phyloP scores from a whole-genome alignment of 2,888 invertebrate species.

The Brenthis ino region DNA sequence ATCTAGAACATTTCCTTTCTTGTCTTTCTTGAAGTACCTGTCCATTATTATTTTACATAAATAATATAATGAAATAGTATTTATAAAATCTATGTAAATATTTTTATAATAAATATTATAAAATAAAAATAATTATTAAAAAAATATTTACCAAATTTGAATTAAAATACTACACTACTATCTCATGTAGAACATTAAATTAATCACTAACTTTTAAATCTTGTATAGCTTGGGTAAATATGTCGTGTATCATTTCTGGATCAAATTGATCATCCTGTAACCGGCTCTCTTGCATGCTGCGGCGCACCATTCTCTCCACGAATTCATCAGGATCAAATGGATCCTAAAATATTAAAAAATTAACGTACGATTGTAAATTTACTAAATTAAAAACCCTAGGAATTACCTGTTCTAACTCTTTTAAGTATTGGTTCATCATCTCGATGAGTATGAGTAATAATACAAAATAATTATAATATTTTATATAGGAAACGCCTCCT shows the following conservation, averaged over 20 bases:
- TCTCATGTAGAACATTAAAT: constrained; percentile 14
- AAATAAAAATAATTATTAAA: no score
- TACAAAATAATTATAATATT: neutral
- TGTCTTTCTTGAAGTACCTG: constrained; percentile 91
- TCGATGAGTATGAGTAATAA: constrained; percentile 57
- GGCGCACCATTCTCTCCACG: constrained; percentile 97
- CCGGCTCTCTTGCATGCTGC: constrained; percentile 91
- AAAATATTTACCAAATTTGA: no score
- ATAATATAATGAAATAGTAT: neutral
- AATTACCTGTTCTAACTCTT: constrained; percentile 91
- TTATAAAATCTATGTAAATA: no score
- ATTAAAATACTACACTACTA: neutral
- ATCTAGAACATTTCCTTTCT: constrained; percentile 91
- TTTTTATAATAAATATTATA: no score
- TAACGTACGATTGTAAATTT: neutral
- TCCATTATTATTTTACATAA: neutral
- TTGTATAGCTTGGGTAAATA: constrained; percentile 96
- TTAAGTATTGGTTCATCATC: constrained; percentile 94
- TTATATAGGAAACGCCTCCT: constrained; percentile 1
- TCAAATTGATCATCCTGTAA: constrained; percentile 87
- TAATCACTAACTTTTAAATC: constrained; percentile 78
- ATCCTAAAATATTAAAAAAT: constrained; percentile 84
- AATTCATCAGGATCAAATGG: constrained; percentile 98
- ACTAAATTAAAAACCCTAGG: no score
- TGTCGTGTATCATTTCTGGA: constrained; percentile 93